phyloP scores from a whole-genome alignment of 2,888 invertebrate genomes.

The Azorinus chamasolen region DNA sequence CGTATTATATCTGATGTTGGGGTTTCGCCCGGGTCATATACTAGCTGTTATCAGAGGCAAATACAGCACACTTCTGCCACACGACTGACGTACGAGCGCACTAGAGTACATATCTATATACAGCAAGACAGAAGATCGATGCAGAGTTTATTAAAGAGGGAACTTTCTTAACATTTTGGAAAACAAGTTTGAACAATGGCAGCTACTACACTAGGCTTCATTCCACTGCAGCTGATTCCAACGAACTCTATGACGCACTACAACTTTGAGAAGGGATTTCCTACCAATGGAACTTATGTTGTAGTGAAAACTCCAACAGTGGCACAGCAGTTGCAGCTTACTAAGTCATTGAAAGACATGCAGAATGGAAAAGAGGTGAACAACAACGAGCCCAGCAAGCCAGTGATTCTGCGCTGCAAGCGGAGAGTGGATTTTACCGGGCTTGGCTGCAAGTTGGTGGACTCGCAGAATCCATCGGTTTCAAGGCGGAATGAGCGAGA shows the following conservation, averaged over 20 bases:
- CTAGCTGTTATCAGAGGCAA: slow-evolving; percentile 53
- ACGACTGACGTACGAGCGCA: slow-evolving; percentile 63
- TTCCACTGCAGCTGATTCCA: slow-evolving; percentile 70
- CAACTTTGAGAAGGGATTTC: slow-evolving; percentile 66
- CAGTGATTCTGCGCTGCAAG: slow-evolving; percentile 82
- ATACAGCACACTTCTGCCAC: slow-evolving; percentile 65
- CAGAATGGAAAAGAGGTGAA: slow-evolving; percentile 65
- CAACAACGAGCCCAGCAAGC: slow-evolving; percentile 58
- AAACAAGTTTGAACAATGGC: slow-evolving; percentile 38
- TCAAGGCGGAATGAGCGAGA: slow-evolving; percentile 97
- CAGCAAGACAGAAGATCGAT: too few species aligned
- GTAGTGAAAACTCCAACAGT: slow-evolving; percentile 78
- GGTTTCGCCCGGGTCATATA: slow-evolving; percentile 55
- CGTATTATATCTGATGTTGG: slow-evolving; percentile 49
- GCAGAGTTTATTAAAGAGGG: too few species aligned
- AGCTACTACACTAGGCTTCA: slow-evolving; percentile 72
- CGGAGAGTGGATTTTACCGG: slow-evolving; percentile 79
- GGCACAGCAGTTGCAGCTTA: slow-evolving; percentile 78
- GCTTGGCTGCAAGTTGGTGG: slow-evolving; percentile 77
- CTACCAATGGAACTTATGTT: slow-evolving; percentile 77
- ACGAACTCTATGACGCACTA: slow-evolving; percentile 57
- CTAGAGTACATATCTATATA: slow-evolving; percentile 1
- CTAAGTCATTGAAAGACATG: slow-evolving; percentile 67
- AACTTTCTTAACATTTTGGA: too few species aligned
- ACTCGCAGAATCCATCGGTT: slow-evolving; percentile 90